Evolutionary conservation across 2,888 invertebrate species (phyloP), one percentile per base, ranked within the genome.

Genomic region (Noctuana brunneofusca): DNA sequence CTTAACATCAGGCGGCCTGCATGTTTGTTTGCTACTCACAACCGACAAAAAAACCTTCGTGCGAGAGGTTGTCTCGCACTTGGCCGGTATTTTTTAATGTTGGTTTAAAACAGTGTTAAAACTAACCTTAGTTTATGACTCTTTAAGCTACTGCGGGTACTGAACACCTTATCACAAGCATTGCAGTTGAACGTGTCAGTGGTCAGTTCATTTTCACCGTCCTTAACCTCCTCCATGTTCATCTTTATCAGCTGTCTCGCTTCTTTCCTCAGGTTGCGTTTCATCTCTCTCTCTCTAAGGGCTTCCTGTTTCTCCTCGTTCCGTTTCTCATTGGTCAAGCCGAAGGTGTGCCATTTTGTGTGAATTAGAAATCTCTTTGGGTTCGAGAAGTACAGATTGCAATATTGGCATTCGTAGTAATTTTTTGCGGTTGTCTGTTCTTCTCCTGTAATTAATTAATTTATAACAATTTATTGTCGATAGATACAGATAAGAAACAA

Each of bases 321-420:
- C 0, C 76, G 73, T 6, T 79, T 82, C 24, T 83, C 79, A 6
- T 81, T 79, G 0, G 81, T 81, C 0, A 84, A 69, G 0, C 89
- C 89, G 16, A 89, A 86, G 0, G 79, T 74, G 64, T 92, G 92
- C 92, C 92, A 92, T 53, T 91, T 91, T 2, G 74, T 71, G 62
- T 92, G 92, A 0, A 92, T 79, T 0, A 92, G 74, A 59, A 87
- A 89, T 1, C 92, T 70, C 54, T 92, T 92, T 0, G 87, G 86
- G 57, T 90, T 75, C 0, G 71, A 71, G 24, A 92, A 81, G 1
- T 84, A 69, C 0, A 89, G 68, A 1, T 67, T 66, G 48, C 92
- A 92, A 58, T 84, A 73, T 0, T 84, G 80, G 16, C 92, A 92
- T 69, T 88, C 87, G 1, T 76, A 89, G 66, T 73, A 79, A 3